Evolutionary conservation across 2,888 invertebrate genomes (phyloP).

Genomic region (Erannis defoliaria): DNA sequence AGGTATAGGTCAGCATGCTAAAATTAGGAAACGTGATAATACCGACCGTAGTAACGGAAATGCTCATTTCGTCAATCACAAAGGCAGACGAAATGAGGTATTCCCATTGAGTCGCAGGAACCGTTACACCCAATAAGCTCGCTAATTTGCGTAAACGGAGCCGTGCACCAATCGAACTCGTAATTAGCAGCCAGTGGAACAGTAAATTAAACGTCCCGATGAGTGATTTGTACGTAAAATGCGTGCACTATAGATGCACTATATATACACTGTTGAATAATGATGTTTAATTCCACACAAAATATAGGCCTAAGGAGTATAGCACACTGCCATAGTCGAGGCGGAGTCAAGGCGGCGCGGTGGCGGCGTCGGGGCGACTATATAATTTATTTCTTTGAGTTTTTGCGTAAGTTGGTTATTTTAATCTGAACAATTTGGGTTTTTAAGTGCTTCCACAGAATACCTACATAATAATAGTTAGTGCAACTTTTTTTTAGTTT

Average conservation of each 20-base stretch:
- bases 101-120: conserved; percentile 24
- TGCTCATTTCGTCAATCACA: conserved; percentile 28
- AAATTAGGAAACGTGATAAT: not conserved
- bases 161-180: conserved; percentile 75
- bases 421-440: too few relatives aligned
- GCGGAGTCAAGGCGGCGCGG: too few relatives aligned
- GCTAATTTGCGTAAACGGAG: conserved; percentile 44
- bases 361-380: too few relatives aligned
- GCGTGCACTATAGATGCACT: too few relatives aligned
- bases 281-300: not conserved
- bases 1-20: not conserved
- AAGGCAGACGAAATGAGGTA: too few relatives aligned
- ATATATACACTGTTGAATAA: not conserved
- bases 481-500: too few relatives aligned
- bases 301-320: too few relatives aligned
- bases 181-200: conserved; percentile 83
- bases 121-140: conserved; percentile 38
- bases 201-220: conserved; percentile 82
- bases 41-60: conserved; percentile 1
- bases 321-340: too few relatives aligned
- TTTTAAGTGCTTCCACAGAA: too few relatives aligned
- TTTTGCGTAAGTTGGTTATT: too few relatives aligned
- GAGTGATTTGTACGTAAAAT: conserved; percentile 61
- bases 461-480: too few relatives aligned
- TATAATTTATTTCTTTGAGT: too few relatives aligned